Base-by-base conservation (phyloP, 2,888 invertebrate genomes). In the Meiosimyza decipiens region DNA sequence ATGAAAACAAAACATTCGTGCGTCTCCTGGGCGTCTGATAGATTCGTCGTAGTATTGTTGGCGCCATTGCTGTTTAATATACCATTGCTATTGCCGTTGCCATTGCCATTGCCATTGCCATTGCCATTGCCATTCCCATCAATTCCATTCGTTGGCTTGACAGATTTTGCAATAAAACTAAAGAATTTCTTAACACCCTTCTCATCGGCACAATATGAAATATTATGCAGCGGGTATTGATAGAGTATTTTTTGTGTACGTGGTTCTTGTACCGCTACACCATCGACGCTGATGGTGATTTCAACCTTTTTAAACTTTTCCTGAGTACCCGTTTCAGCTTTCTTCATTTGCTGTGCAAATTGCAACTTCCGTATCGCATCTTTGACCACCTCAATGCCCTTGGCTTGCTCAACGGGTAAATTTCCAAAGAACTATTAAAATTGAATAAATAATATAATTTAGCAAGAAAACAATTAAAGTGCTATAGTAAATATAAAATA, bases 121-220 rank as follows among this genome's bases (percentile, higher is more conserved):
- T 74, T 76, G 55, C 76, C 78, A 63, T 73, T 76, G 66, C 74
- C 74, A 22, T 74, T 68, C 0, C 73, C 70, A 66, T 72, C 77
- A 52, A 74, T 74, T 13, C 66, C 47, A 60, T 67, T 80, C 33
- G 47, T 74, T 22, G 76, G 64, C 76, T 84, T 84, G 4, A 80
- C 79, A 15, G 83, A 79, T 80, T 87, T 87, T 72, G 79, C 89
- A 73, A 88, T 87, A 78, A 88, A 87, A 81, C 87, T 87, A 88
- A 99, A 98, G 89, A 98, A 97, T 81, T 96, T 95, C 87, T 98
- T 98, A 80, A 98, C 98, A 68, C 97, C 96, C 86, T 99, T 99
- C 88, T 99, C 99, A 86, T 99, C 99, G 1, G 99, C 98, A 89
- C 98, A 99, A 88, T 99, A 99, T 1, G 98, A 98, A 88, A 99